Conservation (phyloP, 2,888 invertebrate genomes). For the Tanypteryx hageni region DNA sequence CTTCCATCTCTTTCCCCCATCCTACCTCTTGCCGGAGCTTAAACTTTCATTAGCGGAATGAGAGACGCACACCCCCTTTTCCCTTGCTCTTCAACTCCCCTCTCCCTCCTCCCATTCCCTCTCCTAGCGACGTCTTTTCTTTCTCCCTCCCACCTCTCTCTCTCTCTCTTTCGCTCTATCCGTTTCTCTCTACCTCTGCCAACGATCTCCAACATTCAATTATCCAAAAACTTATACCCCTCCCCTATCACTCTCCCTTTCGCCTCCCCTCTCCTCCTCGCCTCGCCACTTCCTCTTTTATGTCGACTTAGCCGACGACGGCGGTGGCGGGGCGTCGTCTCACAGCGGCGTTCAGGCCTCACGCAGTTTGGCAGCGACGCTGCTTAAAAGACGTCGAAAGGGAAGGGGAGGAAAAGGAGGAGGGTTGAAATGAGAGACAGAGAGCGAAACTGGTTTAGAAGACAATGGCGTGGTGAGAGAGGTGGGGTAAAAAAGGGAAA, state of each 20-base stretch:
- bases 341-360: neutral
- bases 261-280: neutral
- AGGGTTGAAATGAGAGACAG: neutral
- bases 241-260: neutral
- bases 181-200: no score
- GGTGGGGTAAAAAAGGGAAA: neutral
- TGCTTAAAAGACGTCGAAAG: neutral
- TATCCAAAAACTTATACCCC: no score
- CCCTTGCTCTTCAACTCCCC: neutral
- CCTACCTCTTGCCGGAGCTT: slow-evolving; percentile 2
- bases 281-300: neutral
- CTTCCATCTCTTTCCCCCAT: neutral
- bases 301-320: neutral
- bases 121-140: neutral
- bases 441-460: neutral
- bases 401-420: neutral
- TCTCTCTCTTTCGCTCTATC: neutral
- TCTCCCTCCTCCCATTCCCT: neutral
- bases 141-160: neutral
- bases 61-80: neutral
- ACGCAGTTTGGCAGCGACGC: neutral
- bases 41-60: slow-evolving; percentile 46
- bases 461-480: neutral
- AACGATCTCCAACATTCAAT: neutral
- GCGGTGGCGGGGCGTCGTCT: neutral